These are phyloP conservation scores for Pseudopipra pipra DNA, from an alignment of 2,113 vertebrate genomes.

Conservation along the genomic window DNA sequence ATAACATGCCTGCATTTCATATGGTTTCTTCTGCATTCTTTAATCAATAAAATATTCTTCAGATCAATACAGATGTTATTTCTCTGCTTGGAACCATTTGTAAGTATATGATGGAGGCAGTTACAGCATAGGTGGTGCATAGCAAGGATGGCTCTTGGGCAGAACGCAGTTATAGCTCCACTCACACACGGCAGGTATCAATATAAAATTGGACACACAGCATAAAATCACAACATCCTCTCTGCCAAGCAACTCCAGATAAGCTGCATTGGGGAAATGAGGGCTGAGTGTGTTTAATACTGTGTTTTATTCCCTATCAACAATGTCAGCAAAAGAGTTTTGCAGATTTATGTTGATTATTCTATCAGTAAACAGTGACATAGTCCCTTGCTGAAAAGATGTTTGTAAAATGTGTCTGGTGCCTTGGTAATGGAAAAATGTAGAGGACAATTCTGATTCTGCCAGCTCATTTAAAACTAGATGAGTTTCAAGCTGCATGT, in stretches of 20 bases:
- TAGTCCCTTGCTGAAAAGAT: conserved; percentile 24
- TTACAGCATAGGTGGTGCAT: not conserved
- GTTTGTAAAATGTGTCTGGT: conserved; percentile 3
- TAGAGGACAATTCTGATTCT: not conserved
- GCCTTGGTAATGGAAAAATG: conserved; percentile 15
- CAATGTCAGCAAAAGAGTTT: conserved; percentile 2
- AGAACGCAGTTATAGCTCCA: not conserved
- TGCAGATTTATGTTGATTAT: conserved; percentile 52
- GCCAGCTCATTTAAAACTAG: not conserved
- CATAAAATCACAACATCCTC: conserved; percentile 9
- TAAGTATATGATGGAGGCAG: not conserved
- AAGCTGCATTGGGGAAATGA: not conserved
- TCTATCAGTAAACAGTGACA: conserved; percentile 6
- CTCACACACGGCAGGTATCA: not conserved
- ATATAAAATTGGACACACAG: conserved; percentile 1
- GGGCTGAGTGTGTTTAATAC: not conserved
- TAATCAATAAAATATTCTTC: conserved; percentile 74
- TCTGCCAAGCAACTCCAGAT: not conserved
- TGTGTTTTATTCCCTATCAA: conserved; percentile 10
- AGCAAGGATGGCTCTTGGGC: not conserved
- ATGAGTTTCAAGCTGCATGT: not conserved
- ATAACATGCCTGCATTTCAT: conserved; percentile 60
- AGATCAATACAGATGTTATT: conserved; percentile 76
- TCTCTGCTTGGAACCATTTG: conserved; percentile 59
- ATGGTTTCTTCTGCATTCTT: conserved; percentile 54